These are phyloP conservation scores for Zeus faber DNA, from an alignment of 2,113 vertebrate genomes.

Conservation along the genomic window DNA sequence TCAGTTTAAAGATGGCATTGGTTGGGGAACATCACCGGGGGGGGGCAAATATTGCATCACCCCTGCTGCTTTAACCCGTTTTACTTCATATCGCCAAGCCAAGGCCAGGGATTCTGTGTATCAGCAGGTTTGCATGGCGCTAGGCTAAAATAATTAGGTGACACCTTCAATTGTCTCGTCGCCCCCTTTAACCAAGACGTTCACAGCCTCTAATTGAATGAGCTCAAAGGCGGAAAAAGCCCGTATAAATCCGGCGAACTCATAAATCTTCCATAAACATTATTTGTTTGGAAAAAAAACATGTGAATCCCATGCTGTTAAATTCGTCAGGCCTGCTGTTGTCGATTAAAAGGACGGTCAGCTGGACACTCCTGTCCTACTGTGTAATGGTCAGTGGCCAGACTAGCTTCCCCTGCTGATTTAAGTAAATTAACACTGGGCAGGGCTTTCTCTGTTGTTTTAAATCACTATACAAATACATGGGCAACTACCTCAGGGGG, in stretches of 20 bases:
- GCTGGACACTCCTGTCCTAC: conserved; percentile 81
- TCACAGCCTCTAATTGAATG: conserved; percentile 74
- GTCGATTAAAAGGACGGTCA: conserved; percentile 81
- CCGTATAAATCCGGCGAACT: conserved; percentile 61
- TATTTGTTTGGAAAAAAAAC: conserved; percentile 68
- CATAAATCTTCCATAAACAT: conserved; percentile 78
- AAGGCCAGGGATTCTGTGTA: conserved; percentile 45
- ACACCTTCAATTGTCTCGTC: conserved; percentile 76
- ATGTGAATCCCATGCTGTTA: conserved; percentile 73
- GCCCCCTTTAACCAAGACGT: conserved; percentile 66
- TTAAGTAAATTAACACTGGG: conserved; percentile 76
- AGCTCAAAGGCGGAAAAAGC: conserved; percentile 58
- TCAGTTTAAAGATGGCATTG: conserved; percentile 70
- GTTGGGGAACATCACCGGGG: conserved; percentile 67
- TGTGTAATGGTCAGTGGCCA: conserved; percentile 84
- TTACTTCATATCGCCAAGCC: conserved; percentile 63
- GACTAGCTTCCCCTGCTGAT: conserved; percentile 63
- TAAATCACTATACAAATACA: conserved; percentile 68
- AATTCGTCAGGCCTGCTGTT: conserved; percentile 77
- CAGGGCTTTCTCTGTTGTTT: conserved; percentile 65
- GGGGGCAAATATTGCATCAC: conserved; percentile 69
- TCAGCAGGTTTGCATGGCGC: conserved; percentile 41
- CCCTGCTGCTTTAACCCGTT: conserved; percentile 76
- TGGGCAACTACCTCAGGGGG: conserved; percentile 52
- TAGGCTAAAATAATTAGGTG: conserved; percentile 77